phyloP scores from a whole-genome alignment of 2,888 invertebrate genomes.

The Platynereis dumerilii region DNA sequence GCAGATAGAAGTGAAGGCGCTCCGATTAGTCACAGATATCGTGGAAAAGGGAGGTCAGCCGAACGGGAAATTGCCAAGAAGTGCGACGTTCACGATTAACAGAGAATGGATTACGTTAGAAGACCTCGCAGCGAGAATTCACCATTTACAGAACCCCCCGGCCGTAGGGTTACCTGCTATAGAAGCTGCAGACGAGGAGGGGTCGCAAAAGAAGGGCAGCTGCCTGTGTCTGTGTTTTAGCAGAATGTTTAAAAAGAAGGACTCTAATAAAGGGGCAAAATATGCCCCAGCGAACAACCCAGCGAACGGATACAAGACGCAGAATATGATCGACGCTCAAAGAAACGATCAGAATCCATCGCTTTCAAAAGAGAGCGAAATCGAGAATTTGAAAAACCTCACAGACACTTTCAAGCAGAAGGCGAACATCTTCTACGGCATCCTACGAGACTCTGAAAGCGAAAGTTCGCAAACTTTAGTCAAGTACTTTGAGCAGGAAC shows the following conservation, averaged over 20 bases:
- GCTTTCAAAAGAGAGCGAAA: slow-evolving; percentile 6
- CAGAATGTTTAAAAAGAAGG: slow-evolving; percentile 26
- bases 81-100: slow-evolving; percentile 3
- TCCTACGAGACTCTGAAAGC: slow-evolving; percentile 43
- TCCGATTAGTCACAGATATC: slow-evolving; percentile 37
- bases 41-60: neutral
- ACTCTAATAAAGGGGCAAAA: neutral
- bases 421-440: slow-evolving; percentile 39
- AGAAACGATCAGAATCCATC: neutral
- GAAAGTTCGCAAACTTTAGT: slow-evolving; percentile 41
- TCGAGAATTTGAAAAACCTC: slow-evolving; percentile 23
- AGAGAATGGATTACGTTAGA: slow-evolving; percentile 34
- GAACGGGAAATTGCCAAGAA: slow-evolving; percentile 3
- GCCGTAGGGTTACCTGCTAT: slow-evolving; percentile 13
- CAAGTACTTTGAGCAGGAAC: slow-evolving; percentile 58
- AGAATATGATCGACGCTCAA: neutral
- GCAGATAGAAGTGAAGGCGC: slow-evolving; percentile 47
- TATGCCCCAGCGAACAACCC: neutral
- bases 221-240: slow-evolving; percentile 49
- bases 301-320: slow-evolving; percentile 11
- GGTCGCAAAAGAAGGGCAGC: slow-evolving; percentile 35
- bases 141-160: slow-evolving; percentile 18
- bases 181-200: slow-evolving; percentile 27
- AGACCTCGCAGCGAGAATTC: slow-evolving; percentile 22
- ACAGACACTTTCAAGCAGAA: slow-evolving; percentile 33